Conservation (phyloP, 2,797 vertebrate species). For the Takifugu rubripes region DNA sequence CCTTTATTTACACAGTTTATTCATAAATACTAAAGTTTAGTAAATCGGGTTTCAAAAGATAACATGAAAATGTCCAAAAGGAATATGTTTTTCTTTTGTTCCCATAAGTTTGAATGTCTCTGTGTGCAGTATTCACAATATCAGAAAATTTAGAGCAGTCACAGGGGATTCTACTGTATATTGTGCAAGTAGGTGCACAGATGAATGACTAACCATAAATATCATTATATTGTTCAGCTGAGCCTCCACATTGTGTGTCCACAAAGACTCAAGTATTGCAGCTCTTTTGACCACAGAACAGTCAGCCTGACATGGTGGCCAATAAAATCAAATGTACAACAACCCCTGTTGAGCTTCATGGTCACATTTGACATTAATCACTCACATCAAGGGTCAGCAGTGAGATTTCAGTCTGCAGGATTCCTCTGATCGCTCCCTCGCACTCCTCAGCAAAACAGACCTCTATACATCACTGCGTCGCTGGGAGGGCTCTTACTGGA, state of each 20-base stretch:
- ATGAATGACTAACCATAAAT: conserved; percentile 44
- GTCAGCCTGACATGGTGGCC: conserved; percentile 66
- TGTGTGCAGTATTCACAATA: conserved; percentile 6
- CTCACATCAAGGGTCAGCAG: conserved; percentile 59
- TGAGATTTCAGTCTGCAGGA: conserved; percentile 63
- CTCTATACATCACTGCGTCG: conserved; percentile 70
- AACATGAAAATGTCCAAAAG: too few relatives aligned
- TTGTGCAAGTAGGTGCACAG: conserved; percentile 56
- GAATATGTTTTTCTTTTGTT: too few relatives aligned
- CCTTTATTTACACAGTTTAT: neutral
- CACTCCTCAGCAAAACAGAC: conserved; percentile 58
- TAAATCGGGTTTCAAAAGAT: too few relatives aligned
- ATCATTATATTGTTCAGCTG: conserved; percentile 42
- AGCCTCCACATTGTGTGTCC: conserved; percentile 21
- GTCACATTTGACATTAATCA: conserved; percentile 71
- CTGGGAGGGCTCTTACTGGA: conserved; percentile 72
- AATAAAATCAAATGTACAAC: conserved; percentile 72
- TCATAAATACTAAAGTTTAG: neutral
- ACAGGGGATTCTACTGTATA: conserved; percentile 29
- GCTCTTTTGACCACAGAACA: conserved; percentile 49
- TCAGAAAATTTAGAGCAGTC: conserved; percentile 37
- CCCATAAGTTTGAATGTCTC: neutral
- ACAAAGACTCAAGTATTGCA: conserved; percentile 37
- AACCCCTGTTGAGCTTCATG: conserved; percentile 64
- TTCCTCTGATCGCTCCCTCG: conserved; percentile 67